Evolutionary conservation across 2,888 invertebrate genomes (phyloP).

Genomic region (Lissonota sp.): DNA sequence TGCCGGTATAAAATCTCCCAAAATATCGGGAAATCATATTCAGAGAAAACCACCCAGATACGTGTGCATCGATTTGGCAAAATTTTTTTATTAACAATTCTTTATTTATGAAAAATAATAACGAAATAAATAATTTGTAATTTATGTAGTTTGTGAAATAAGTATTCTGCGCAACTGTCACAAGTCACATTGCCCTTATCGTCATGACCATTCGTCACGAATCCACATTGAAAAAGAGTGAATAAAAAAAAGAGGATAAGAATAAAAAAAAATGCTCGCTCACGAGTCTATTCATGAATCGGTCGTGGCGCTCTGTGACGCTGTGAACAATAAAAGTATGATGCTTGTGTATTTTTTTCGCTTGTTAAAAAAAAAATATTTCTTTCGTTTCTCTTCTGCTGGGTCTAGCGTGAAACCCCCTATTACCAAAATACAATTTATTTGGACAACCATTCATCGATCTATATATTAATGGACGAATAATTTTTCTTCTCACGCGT

Average conservation of each 20-base stretch:
- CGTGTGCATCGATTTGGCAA: too few species aligned
- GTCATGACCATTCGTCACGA: constrained; percentile 33
- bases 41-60: too few species aligned
- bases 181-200: constrained; percentile 51
- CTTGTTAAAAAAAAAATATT: not conserved
- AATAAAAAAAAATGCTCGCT: constrained; percentile 23
- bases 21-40: too few species aligned
- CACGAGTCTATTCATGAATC: constrained; percentile 44
- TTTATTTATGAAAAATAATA: too few species aligned
- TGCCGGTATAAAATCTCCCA: too few species aligned
- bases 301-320: constrained; percentile 12
- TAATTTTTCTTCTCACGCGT: constrained; percentile 24
- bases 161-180: constrained; percentile 28
- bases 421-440: not conserved
- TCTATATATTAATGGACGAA: constrained; percentile 7
- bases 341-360: constrained; percentile 3
- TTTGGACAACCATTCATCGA: constrained; percentile 19
- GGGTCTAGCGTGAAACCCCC: too few species aligned
- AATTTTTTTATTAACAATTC: too few species aligned
- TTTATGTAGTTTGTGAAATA: constrained; percentile 9
- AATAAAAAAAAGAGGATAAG: not conserved
- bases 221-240: constrained; percentile 9
- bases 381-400: too few species aligned
- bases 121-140: not conserved
- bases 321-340: not conserved